A percentile compares a stretch with the other conserved stretches of the same genome.
Conservation (phyloP, 2,113 vertebrate species). For the Gadus chalcogrammus region DNA sequence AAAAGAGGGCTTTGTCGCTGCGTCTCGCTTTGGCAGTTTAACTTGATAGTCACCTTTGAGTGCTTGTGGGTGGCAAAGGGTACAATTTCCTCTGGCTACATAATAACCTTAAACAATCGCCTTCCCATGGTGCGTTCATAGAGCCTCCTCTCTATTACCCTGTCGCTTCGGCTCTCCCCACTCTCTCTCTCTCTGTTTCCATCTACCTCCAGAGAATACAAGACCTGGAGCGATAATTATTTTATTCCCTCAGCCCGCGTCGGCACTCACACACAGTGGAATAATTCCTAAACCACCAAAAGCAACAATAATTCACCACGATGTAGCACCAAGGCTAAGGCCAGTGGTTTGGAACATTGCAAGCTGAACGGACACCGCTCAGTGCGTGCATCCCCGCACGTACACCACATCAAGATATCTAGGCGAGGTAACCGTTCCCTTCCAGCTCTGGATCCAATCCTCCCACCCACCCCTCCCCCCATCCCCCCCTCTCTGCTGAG, state of each 20-base stretch:
- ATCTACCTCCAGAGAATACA: slow-evolving; percentile 52
- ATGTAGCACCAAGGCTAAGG: slow-evolving; percentile 22
- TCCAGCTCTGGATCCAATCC: neutral
- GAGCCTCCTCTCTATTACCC: slow-evolving; percentile 43
- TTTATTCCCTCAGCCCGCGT: slow-evolving; percentile 23
- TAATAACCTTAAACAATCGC: slow-evolving; percentile 66
- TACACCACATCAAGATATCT: slow-evolving; percentile 45
- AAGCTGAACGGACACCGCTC: slow-evolving; percentile 29
- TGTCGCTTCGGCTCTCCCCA: slow-evolving; percentile 41
- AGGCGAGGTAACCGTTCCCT: slow-evolving; percentile 36
- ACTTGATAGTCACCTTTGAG: slow-evolving; percentile 74
- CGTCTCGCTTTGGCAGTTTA: slow-evolving; percentile 73
- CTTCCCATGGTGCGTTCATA: slow-evolving; percentile 55
- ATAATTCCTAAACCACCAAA: slow-evolving; percentile 38
- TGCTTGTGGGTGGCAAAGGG: slow-evolving; percentile 73
- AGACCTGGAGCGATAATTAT: slow-evolving; percentile 36
- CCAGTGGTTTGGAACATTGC: slow-evolving; percentile 40
- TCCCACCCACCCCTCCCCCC: neutral
- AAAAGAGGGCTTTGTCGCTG: slow-evolving; percentile 70
- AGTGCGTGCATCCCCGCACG: slow-evolving; percentile 36
- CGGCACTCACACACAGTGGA: slow-evolving; percentile 19
- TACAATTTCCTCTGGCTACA: slow-evolving; percentile 68
- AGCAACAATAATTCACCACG: slow-evolving; percentile 20
- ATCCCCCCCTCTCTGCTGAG: slow-evolving; percentile 23
- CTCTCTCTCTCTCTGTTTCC: slow-evolving; percentile 33